phyloP scores from a whole-genome alignment of 2,113 vertebrate species.

The Macquaria australasica region DNA sequence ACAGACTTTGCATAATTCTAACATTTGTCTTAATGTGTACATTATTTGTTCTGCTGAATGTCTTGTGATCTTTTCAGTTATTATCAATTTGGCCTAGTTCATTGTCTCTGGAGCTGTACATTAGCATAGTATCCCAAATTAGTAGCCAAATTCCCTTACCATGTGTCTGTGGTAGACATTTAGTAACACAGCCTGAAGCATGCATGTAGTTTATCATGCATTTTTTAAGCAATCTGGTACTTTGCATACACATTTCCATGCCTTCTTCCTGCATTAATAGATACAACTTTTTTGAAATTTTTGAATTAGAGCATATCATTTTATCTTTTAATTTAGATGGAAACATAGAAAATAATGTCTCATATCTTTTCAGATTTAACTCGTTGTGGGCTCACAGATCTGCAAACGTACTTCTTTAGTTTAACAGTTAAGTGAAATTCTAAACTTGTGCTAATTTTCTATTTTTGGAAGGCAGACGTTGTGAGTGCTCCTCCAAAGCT shows the following conservation, averaged over 20 bases:
- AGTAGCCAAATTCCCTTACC: background rate
- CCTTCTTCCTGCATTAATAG: background rate
- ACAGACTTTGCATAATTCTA: background rate
- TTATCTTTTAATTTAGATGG: background rate
- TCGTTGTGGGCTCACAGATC: background rate
- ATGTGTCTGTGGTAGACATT: background rate
- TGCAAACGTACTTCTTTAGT: background rate
- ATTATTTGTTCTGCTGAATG: background rate
- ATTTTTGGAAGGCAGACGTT: background rate
- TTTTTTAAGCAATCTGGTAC: background rate
- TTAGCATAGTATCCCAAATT: background rate
- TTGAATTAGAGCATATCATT: background rate
- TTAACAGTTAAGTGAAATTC: background rate
- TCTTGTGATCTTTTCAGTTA: background rate
- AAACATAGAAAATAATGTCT: background rate
- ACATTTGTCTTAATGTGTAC: background rate
- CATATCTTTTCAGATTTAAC: background rate
- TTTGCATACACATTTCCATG: background rate
- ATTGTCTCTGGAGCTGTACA: background rate
- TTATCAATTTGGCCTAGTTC: background rate
- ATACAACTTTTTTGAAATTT: background rate
- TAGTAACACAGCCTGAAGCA: background rate
- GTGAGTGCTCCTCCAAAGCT: conserved; percentile 29
- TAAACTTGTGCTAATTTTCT: conserved; percentile 33
- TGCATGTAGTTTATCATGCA: background rate